phyloP scores from a whole-genome alignment of 2,113 vertebrate species.

The Colius striatus region DNA sequence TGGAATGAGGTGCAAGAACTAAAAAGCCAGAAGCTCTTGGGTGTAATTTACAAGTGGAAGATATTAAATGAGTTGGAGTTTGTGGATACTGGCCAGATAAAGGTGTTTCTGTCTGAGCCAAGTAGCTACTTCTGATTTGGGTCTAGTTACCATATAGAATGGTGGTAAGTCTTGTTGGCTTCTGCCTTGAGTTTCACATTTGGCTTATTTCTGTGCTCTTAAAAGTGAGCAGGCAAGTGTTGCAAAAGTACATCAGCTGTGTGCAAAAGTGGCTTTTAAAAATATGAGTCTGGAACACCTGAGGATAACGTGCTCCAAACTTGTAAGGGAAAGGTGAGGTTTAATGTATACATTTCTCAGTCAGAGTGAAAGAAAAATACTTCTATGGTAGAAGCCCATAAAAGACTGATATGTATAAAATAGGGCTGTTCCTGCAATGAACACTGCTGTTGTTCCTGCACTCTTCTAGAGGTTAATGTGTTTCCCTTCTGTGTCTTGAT shows the following conservation, averaged over 20 bases:
- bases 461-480: background rate
- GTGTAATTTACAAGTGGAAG: background rate
- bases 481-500: background rate
- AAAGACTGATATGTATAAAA: background rate
- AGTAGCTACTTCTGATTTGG: slow-evolving; percentile 37
- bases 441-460: background rate
- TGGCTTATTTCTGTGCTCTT: background rate
- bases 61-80: slow-evolving; percentile 38
- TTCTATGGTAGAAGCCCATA: background rate
- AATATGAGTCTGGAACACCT: background rate
- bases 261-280: background rate
- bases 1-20: slow-evolving; percentile 21
- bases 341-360: background rate
- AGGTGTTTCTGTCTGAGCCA: slow-evolving; percentile 11
- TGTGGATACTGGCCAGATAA: slow-evolving; percentile 27
- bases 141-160: background rate
- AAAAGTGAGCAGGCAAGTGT: background rate
- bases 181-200: slow-evolving; percentile 4
- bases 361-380: background rate
- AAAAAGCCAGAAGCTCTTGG: slow-evolving; percentile 38
- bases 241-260: background rate
- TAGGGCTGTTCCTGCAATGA: background rate
- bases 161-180: background rate
- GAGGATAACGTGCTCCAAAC: background rate
- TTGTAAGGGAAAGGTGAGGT: background rate